Evolutionary conservation across 2,113 vertebrate genomes (phyloP).

Genomic region (Boulengeromyrus knoepffleri): DNA sequence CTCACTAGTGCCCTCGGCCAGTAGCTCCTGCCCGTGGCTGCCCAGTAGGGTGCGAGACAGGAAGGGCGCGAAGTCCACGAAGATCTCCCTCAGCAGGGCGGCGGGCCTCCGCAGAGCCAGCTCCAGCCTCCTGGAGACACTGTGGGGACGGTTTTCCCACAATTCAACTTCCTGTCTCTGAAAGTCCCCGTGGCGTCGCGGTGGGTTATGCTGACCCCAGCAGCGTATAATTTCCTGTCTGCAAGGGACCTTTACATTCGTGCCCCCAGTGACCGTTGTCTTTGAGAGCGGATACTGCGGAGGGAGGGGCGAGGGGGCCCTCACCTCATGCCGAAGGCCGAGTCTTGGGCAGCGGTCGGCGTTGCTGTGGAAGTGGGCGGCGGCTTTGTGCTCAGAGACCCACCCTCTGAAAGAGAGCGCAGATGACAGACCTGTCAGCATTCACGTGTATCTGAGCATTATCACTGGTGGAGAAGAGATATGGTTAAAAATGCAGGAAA

Average conservation of each 20-base stretch:
- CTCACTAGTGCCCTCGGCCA: constrained; percentile 97
- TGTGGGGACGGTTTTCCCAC: constrained; percentile 33
- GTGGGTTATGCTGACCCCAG: not conserved
- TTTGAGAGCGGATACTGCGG: not conserved
- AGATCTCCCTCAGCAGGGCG: constrained; percentile 90
- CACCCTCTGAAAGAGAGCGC: not conserved
- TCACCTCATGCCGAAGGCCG: constrained; percentile 92
- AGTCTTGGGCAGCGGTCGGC: constrained; percentile 79
- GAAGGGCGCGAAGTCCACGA: constrained; percentile 97
- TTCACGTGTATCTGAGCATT: not conserved
- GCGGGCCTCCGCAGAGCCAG: constrained; percentile 90
- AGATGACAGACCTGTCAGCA: not conserved
- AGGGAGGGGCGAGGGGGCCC: not conserved
- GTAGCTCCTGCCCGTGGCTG: constrained; percentile 94
- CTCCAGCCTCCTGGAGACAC: constrained; percentile 91
- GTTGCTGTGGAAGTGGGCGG: constrained; percentile 83
- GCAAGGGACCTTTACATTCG: not conserved
- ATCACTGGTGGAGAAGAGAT: not conserved
- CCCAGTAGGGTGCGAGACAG: constrained; percentile 94
- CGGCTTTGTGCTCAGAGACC: constrained; percentile 77
- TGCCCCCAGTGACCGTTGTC: not conserved
- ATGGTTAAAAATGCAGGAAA: not conserved
- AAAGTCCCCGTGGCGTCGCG: not conserved
- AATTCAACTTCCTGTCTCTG: not conserved
- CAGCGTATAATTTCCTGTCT: not conserved